Conservation (phyloP, 2,888 invertebrate species). For the Flexamia atlantica region DNA sequence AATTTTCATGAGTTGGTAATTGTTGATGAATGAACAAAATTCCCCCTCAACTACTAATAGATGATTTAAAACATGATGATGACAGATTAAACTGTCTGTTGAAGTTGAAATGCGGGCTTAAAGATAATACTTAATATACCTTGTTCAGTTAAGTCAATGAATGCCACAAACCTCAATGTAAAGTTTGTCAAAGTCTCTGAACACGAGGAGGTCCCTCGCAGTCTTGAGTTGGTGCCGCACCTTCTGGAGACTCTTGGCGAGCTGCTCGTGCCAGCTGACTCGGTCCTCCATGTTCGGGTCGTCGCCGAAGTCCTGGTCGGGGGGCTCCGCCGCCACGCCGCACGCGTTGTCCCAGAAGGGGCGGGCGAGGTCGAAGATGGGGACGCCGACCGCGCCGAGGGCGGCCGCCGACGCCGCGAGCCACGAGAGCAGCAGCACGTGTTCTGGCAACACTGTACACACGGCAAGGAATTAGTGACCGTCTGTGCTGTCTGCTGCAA, state of each 20-base stretch:
- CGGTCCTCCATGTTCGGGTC: slow-evolving; percentile 45
- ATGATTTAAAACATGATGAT: too few species aligned
- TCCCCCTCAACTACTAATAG: too few species aligned
- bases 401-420: background rate
- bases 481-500: too few species aligned
- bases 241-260: slow-evolving; percentile 51
- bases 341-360: slow-evolving; percentile 64
- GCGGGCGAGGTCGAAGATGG: slow-evolving; percentile 25
- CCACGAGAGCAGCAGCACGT: background rate
- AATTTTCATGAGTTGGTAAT: too few species aligned
- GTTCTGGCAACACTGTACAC: background rate
- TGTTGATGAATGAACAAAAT: too few species aligned
- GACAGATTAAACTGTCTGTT: too few species aligned
- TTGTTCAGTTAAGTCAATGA: too few species aligned
- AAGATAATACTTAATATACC: too few species aligned
- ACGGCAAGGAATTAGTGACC: too few species aligned
- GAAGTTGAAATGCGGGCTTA: too few species aligned
- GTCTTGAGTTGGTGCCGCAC: slow-evolving; percentile 51
- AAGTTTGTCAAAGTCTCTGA: slow-evolving; percentile 72
- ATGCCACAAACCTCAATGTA: slow-evolving; percentile 72
- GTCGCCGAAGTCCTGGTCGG: background rate
- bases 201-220: slow-evolving; percentile 50
- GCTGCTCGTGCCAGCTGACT: slow-evolving; percentile 55
- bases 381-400: slow-evolving; percentile 17
- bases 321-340: slow-evolving; percentile 28